Conservation (phyloP, 2,888 invertebrate genomes). For the Ophion ventricosus region DNA sequence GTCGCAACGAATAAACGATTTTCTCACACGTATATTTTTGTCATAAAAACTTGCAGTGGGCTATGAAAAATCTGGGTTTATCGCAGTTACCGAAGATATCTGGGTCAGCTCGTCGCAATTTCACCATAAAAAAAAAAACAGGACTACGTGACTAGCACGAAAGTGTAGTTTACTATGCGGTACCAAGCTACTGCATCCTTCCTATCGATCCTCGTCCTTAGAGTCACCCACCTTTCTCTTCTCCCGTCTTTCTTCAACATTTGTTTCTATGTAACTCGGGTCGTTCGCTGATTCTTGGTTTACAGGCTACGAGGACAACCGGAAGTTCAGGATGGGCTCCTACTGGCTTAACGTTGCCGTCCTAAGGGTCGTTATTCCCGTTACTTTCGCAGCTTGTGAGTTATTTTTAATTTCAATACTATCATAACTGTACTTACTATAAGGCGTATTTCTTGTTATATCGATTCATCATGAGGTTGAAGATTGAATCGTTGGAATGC, state of each 20-base stretch:
- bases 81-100: background rate
- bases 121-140: conserved; percentile 46
- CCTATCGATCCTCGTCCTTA: conserved; percentile 50
- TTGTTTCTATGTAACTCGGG: background rate
- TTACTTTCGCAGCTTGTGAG: conserved; percentile 85
- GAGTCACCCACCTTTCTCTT: conserved; percentile 13
- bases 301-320: conserved; percentile 73
- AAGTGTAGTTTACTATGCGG: conserved; percentile 68
- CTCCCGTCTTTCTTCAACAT: background rate
- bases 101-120: conserved; percentile 27
- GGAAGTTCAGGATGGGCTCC: conserved; percentile 81
- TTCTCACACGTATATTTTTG: background rate
- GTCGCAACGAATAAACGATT: background rate
- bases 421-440: no score
- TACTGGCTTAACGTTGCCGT: conserved; percentile 84
- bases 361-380: conserved; percentile 84
- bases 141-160: conserved; percentile 12
- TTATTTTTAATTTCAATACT: background rate
- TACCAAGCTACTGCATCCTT: conserved; percentile 57
- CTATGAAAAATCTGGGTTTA: background rate
- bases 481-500: no score
- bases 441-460: no score
- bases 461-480: no score
- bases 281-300: background rate
- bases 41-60: background rate